Evolutionary conservation across 2,797 vertebrate species (phyloP).

Genomic region (Staurois parvus): DNA sequence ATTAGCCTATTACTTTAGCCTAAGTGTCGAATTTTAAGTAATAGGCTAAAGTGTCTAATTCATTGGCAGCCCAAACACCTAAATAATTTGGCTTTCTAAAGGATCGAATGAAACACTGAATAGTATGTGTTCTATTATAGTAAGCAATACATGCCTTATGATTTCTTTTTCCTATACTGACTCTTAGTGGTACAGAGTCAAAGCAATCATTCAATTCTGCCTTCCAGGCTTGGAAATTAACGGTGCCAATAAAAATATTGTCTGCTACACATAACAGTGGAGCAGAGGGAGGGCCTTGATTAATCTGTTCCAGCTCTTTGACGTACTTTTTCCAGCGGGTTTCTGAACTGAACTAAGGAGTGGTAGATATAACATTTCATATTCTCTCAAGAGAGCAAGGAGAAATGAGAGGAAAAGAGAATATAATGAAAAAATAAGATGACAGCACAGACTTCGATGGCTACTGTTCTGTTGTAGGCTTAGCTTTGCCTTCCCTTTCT

Average conservation of each 20-base stretch:
- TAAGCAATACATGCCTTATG: accelerated
- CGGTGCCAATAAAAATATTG: accelerated
- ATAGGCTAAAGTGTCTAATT: no score
- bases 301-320: accelerated
- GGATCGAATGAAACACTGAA: not conserved
- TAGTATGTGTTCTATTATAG: not conserved
- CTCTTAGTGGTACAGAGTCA: not conserved
- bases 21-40: no score
- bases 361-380: not conserved
- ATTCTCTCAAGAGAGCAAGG: accelerated
- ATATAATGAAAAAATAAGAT: conserved; percentile 3
- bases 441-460: not conserved
- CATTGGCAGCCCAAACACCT: no score
- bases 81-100: no score
- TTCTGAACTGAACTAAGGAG: conserved; percentile 29
- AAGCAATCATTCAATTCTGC: not conserved
- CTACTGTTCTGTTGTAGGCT: conserved; percentile 49
- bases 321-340: not conserved
- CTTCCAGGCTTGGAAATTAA: accelerated
- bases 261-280: accelerated
- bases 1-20: no score
- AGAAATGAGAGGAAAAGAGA: accelerated
- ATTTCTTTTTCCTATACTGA: accelerated
- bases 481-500: conserved; percentile 12
- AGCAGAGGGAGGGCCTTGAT: not conserved